phyloP scores from a whole-genome alignment of 2,113 vertebrate species.

The Cyanoderma ruficeps region DNA sequence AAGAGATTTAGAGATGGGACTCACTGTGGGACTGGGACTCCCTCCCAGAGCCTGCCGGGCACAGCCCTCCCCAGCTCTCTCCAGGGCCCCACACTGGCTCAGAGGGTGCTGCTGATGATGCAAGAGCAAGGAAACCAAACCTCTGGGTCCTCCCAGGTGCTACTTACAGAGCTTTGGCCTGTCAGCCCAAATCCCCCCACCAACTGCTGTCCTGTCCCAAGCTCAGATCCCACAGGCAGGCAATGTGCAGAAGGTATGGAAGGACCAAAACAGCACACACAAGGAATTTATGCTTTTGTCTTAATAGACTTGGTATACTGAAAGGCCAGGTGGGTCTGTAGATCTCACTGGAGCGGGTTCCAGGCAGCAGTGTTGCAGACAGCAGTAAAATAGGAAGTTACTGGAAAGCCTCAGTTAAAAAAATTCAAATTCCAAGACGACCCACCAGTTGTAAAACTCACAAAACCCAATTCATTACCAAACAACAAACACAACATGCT shows the following conservation, averaged over 20 bases:
- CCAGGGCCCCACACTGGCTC: neutral
- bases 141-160: neutral
- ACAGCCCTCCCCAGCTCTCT: neutral
- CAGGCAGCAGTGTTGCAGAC: neutral
- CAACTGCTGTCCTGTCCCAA: neutral
- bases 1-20: constrained; percentile 31
- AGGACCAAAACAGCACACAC: neutral
- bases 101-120: neutral
- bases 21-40: neutral
- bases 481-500: neutral
- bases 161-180: neutral
- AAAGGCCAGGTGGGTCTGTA: neutral
- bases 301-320: neutral
- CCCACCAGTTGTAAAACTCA: neutral
- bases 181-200: neutral
- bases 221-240: neutral
- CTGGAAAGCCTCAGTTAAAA: neutral
- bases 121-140: neutral
- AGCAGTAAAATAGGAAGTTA: neutral
- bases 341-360: neutral
- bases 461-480: neutral
- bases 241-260: neutral
- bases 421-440: neutral
- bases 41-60: neutral
- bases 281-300: neutral